Evolutionary conservation across 2,797 vertebrate genomes (phyloP).

Genomic region (Sebastes jordani): DNA sequence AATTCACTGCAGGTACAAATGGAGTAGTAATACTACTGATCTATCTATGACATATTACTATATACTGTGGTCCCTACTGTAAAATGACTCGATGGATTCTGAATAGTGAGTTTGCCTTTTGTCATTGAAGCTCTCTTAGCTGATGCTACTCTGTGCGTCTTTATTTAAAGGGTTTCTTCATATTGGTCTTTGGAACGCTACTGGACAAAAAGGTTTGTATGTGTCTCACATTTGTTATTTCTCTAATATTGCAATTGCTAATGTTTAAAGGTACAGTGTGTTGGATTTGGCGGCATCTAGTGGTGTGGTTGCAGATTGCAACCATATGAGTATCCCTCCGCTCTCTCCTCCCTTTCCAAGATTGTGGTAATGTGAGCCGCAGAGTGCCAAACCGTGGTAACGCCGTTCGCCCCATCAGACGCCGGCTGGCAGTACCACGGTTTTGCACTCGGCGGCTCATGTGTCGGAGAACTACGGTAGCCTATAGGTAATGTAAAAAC

Average conservation of each 20-base stretch:
- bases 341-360: no score
- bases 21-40: not conserved
- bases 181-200: slow-evolving; percentile 75
- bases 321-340: not conserved
- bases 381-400: no score
- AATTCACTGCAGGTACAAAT: slow-evolving; percentile 80
- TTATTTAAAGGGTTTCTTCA: slow-evolving; percentile 72
- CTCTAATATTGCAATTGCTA: not conserved
- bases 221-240: not conserved
- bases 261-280: not conserved
- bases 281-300: not conserved
- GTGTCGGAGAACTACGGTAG: not conserved
- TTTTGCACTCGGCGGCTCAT: not conserved
- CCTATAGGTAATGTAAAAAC: not conserved
- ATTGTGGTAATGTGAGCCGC: no score
- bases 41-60: not conserved
- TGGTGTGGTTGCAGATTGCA: not conserved
- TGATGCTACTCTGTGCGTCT: slow-evolving; percentile 6
- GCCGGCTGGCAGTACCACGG: no score
- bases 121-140: not conserved
- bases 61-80: not conserved
- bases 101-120: not conserved
- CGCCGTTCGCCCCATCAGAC: no score
- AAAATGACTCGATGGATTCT: not conserved
- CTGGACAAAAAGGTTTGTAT: slow-evolving; percentile 69